A percentile compares a stretch with the other conserved stretches of the same genome.
These are phyloP conservation scores for Anoncus sp. DNA, from an alignment of 2,888 invertebrate genomes.

Conservation along the genomic window DNA sequence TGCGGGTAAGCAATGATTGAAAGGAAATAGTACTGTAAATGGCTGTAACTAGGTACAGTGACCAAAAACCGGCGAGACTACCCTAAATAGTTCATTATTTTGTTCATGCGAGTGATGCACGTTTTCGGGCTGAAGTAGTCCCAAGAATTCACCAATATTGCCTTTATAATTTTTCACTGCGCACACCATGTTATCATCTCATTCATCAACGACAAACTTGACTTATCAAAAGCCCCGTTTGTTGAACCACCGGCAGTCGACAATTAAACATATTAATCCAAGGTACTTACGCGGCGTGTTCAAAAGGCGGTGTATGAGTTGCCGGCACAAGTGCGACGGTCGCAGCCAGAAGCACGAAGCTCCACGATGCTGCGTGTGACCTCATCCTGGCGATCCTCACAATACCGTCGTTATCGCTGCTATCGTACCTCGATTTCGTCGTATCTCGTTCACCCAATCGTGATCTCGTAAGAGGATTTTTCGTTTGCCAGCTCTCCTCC, in stretches of 20 bases:
- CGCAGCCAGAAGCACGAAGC: constrained; percentile 82
- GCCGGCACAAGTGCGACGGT: constrained; percentile 85
- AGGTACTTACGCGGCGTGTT: constrained; percentile 86
- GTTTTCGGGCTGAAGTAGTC: neutral
- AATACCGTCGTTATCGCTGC: constrained; percentile 55
- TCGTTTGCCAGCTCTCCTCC: constrained; percentile 59
- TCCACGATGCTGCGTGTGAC: constrained; percentile 83
- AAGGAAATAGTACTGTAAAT: no score
- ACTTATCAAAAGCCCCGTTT: neutral
- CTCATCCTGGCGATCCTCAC: constrained; percentile 74
- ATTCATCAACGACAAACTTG: neutral
- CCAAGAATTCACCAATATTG: no score
- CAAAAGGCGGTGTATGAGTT: constrained; percentile 84
- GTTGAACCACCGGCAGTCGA: neutral
- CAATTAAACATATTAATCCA: neutral
- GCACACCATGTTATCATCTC: no score
- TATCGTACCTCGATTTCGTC: constrained; percentile 9
- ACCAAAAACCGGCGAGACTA: no score
- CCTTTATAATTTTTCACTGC: no score
- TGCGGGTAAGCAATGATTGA: no score
- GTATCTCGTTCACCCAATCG: constrained; percentile 18
- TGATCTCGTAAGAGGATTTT: constrained; percentile 30
- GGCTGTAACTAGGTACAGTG: no score
- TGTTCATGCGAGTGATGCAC: neutral
- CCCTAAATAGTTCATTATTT: no score